Conservation (phyloP, 2,797 vertebrate genomes). For the Dryobates pubescens region DNA sequence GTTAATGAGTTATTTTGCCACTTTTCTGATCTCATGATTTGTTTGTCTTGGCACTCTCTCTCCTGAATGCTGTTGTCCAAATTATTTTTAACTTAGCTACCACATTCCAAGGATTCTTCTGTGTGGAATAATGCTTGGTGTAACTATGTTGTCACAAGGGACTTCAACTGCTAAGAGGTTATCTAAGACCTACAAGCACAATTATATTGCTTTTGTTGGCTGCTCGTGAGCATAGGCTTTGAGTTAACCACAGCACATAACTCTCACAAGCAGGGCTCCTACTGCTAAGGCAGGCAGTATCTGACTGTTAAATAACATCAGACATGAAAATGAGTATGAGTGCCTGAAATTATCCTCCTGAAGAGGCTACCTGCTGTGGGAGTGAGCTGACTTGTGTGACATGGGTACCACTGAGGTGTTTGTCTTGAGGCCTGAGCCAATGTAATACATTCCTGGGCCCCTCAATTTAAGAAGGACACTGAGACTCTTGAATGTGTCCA, state of each 20-base stretch:
- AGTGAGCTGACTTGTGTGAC: not conserved
- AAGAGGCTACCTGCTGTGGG: not conserved
- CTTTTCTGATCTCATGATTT: not conserved
- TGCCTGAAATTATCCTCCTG: not conserved
- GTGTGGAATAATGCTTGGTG: not conserved
- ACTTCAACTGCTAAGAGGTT: constrained; percentile 14
- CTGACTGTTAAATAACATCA: not conserved
- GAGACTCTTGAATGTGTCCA: no score
- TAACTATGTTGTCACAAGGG: not conserved
- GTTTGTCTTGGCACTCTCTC: constrained; percentile 36
- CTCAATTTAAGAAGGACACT: no score
- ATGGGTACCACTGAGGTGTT: not conserved
- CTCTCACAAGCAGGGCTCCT: not conserved
- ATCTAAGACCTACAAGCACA: constrained; percentile 31
- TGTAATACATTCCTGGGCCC: no score
- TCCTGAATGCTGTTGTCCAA: not conserved
- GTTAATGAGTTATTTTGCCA: not conserved
- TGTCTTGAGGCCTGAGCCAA: not conserved
- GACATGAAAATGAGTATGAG: not conserved
- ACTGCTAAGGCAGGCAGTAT: not conserved
- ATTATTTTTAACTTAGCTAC: constrained; percentile 35
- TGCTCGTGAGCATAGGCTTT: not conserved
- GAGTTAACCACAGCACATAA: not conserved
- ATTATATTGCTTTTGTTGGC: constrained; percentile 32
- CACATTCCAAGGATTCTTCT: constrained; percentile 33